A percentile compares a stretch with the other conserved stretches of the same genome.
Evolutionary conservation across 2,888 invertebrate species (phyloP).

Genomic region (Eremobia ochroleuca): DNA sequence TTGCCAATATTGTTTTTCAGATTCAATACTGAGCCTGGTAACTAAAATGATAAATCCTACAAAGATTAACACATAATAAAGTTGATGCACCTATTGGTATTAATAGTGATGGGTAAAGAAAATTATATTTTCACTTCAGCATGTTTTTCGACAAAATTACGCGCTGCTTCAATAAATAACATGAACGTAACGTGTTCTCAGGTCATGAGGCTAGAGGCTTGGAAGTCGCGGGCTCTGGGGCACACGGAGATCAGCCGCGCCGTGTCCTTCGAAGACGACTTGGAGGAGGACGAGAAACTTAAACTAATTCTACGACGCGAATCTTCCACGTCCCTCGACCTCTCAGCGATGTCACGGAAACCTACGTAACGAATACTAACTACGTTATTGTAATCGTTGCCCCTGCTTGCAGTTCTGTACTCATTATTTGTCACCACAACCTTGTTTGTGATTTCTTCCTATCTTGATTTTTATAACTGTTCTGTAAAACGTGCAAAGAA

Average conservation of each 20-base stretch:
- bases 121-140: slow-evolving; percentile 12
- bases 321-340: slow-evolving; percentile 83
- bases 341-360: slow-evolving; percentile 74
- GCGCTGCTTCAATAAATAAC: background rate
- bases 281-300: slow-evolving; percentile 85
- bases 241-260: slow-evolving; percentile 81
- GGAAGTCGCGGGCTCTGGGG: slow-evolving; percentile 91
- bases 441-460: slow-evolving; percentile 20
- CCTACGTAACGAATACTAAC: slow-evolving; percentile 74
- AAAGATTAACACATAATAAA: slow-evolving; percentile 2
- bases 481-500: slow-evolving; percentile 15
- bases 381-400: slow-evolving; percentile 40
- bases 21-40: slow-evolving; percentile 1
- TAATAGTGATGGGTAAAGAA: slow-evolving; percentile 35
- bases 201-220: slow-evolving; percentile 94
- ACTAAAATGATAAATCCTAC: background rate
- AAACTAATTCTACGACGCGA: slow-evolving; percentile 83
- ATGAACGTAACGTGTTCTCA: slow-evolving; percentile 70
- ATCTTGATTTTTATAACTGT: slow-evolving; percentile 14
- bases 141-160: slow-evolving; percentile 14
- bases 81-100: slow-evolving; percentile 23
- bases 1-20: slow-evolving; percentile 17
- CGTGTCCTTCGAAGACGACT: slow-evolving; percentile 84
- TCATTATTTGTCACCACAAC: slow-evolving; percentile 26
- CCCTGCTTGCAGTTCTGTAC: slow-evolving; percentile 35